phyloP scores from a whole-genome alignment of 1,140 invertebrate genomes.

The Gonatopus flavifemur region DNA sequence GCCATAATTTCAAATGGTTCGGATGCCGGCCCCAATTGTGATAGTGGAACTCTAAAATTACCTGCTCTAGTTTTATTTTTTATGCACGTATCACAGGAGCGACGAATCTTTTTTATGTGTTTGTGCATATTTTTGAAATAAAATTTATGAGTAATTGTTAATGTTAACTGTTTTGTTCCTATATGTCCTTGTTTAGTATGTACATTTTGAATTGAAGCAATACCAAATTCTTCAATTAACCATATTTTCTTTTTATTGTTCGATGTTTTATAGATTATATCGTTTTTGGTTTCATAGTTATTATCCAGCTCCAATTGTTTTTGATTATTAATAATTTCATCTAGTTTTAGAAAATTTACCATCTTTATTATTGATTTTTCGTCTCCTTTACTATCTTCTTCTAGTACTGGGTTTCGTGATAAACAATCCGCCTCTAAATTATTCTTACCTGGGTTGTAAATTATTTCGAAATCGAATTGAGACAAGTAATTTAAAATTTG shows the following conservation, averaged over 20 bases:
- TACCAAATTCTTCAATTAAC: constrained; percentile 21
- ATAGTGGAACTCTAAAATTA: constrained; percentile 9
- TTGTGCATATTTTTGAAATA: constrained; percentile 23
- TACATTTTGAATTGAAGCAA: constrained; percentile 8
- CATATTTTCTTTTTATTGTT: constrained; percentile 27
- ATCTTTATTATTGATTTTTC: not conserved
- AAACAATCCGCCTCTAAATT: too few species aligned
- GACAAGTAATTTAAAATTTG: too few species aligned
- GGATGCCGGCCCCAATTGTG: not conserved
- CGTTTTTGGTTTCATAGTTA: constrained; percentile 14
- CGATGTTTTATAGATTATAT: constrained; percentile 18
- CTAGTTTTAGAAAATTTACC: constrained; percentile 10
- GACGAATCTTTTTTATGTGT: constrained; percentile 14
- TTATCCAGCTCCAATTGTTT: constrained; percentile 8
- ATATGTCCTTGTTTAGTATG: constrained; percentile 14
- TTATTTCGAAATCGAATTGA: too few species aligned
- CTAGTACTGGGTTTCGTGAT: too few species aligned
- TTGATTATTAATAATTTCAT: constrained; percentile 15
- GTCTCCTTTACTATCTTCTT: too few species aligned
- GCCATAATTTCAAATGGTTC: constrained; percentile 15
- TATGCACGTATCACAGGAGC: constrained; percentile 15
- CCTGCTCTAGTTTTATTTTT: constrained; percentile 16
- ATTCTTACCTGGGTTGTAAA: too few species aligned
- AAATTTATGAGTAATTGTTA: constrained; percentile 16
- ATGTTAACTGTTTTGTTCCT: constrained; percentile 13